Conservation (phyloP, 2,113 vertebrate genomes). For the Sigmodon hispidus region DNA sequence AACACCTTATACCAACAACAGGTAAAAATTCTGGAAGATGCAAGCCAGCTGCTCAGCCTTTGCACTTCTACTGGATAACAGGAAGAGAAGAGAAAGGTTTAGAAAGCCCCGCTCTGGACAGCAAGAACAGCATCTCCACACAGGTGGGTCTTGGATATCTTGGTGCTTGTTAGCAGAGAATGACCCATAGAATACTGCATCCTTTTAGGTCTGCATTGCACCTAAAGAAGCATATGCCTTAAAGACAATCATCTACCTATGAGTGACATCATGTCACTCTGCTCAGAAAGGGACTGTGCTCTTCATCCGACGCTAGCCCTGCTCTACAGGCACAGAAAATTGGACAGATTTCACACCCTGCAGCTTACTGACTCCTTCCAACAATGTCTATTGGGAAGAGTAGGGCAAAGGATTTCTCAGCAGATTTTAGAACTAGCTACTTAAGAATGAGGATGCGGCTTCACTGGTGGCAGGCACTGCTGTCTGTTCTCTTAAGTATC, state of each 20-base stretch:
- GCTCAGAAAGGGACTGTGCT: not conserved
- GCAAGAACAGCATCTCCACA: not conserved
- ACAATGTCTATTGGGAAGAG: not conserved
- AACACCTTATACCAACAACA: not conserved
- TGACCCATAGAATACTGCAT: not conserved
- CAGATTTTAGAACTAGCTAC: not conserved
- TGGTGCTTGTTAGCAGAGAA: not conserved
- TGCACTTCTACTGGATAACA: not conserved
- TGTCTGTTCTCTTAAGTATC: not conserved
- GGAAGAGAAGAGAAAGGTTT: not conserved
- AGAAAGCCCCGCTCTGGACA: not conserved
- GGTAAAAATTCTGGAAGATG: conserved; percentile 5
- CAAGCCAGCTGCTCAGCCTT: not conserved
- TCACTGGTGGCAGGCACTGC: not conserved
- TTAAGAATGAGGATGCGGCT: not conserved
- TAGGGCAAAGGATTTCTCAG: not conserved
- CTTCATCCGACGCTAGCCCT: conserved; percentile 35
- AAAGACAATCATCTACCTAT: conserved; percentile 19
- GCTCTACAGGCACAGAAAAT: not conserved
- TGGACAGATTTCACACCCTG: not conserved
- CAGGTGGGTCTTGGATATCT: not conserved
- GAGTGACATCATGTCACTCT: not conserved
- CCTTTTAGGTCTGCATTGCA: not conserved
- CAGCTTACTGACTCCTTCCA: not conserved
- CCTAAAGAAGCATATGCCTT: not conserved